phyloP scores from a whole-genome alignment of 64 coral and sea anemone genomes.

The Montipora foliosa region DNA sequence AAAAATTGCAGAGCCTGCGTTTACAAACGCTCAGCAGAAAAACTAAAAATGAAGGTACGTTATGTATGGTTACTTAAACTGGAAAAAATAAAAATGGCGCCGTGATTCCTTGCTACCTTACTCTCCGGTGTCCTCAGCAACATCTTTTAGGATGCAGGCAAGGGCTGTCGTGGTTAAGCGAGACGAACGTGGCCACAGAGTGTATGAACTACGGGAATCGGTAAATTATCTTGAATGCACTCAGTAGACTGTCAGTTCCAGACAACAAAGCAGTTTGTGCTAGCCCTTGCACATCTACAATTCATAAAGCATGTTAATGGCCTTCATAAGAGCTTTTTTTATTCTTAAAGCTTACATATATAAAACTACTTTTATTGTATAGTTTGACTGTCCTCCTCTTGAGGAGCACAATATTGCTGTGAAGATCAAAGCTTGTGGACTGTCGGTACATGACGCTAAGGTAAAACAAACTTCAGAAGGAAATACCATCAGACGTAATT shows the following conservation, averaged over 20 bases:
- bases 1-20: background rate
- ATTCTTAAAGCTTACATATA: too few relatives aligned
- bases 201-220: constrained; percentile 80
- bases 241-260: too few relatives aligned
- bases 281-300: background rate
- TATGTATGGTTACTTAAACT: background rate
- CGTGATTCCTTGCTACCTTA: background rate
- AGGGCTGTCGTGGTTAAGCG: constrained; percentile 73
- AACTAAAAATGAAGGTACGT: background rate
- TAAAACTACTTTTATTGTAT: background rate
- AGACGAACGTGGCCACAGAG: constrained; percentile 50
- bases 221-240: background rate
- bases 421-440: constrained; percentile 93
- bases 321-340: background rate
- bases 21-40: background rate
- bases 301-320: background rate
- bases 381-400: constrained; percentile 73
- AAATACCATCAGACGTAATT: background rate
- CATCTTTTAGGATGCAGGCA: constrained; percentile 58
- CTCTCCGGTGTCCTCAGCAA: background rate
- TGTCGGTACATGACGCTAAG: constrained; percentile 61
- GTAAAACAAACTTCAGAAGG: constrained; percentile 18
- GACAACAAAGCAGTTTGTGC: too few relatives aligned
- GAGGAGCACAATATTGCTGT: constrained; percentile 77
- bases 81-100: background rate